A percentile compares a stretch with the other conserved stretches of the same genome.
These are phyloP conservation scores for Mastigias papua DNA, from an alignment of 30 jellyfish, hydroid and myxozoan genomes.

Conservation along the genomic window DNA sequence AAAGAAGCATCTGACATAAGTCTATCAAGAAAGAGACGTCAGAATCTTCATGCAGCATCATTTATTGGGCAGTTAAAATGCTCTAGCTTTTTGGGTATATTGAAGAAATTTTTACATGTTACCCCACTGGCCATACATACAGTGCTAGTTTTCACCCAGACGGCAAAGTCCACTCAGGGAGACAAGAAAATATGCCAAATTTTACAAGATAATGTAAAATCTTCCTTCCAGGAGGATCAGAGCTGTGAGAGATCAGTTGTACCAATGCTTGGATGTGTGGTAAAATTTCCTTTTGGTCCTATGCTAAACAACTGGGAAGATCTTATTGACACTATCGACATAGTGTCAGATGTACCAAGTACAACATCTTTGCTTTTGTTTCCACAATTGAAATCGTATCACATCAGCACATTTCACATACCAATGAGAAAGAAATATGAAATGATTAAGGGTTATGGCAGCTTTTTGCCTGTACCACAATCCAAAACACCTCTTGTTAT, in stretches of 20 bases:
- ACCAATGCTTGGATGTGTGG: conserved; percentile 30
- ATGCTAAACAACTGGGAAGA: not conserved
- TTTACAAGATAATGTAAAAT: not conserved
- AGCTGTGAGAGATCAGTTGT: not conserved
- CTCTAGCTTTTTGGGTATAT: not conserved
- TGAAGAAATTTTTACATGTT: not conserved
- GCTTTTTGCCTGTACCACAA: conserved; percentile 11
- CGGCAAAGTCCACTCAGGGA: not conserved
- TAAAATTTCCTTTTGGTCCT: conserved; percentile 39
- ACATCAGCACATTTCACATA: conserved; percentile 24
- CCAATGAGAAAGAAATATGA: conserved; percentile 52
- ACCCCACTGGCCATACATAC: conserved; percentile 8
- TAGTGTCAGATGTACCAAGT: not conserved
- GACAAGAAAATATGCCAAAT: conserved; percentile 21
- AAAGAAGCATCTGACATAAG: conserved; percentile 21
- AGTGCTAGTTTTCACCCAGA: conserved; percentile 19
- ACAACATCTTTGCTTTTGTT: conserved; percentile 21
- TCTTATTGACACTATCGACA: not conserved
- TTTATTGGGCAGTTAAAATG: conserved; percentile 3
- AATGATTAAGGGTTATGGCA: conserved; percentile 38
- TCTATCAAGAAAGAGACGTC: conserved; percentile 9
- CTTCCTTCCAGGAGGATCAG: not conserved
- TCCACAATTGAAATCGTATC: conserved; percentile 15
- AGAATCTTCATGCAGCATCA: not conserved
- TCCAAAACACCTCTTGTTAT: conserved; percentile 10